Percentiles rank a stretch among this genome's conserved stretches.
Conservation (phyloP, 1,140 invertebrate genomes). For the Kradibia gibbosae region DNA sequence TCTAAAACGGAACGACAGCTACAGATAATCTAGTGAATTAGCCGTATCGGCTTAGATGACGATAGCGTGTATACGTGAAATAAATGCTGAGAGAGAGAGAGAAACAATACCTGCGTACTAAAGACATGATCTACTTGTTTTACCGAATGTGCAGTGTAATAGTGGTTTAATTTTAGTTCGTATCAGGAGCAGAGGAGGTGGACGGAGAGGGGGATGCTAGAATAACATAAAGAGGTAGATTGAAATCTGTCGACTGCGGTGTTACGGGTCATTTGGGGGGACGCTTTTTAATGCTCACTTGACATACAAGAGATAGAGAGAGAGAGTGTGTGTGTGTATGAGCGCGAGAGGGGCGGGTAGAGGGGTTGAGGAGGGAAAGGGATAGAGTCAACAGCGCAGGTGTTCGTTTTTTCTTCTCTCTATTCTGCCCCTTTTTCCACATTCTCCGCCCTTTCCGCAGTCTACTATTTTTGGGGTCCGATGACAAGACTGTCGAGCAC, state of each 20-base stretch:
- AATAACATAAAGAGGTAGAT: slow-evolving; percentile 49
- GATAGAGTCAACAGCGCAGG: slow-evolving; percentile 37
- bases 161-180: slow-evolving; percentile 45
- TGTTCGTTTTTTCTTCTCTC: slow-evolving; percentile 15
- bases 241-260: slow-evolving; percentile 36
- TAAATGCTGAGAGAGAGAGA: not conserved
- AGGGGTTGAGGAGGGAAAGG: not conserved
- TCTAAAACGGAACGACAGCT: not conserved
- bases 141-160: slow-evolving; percentile 42
- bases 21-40: slow-evolving; percentile 16
- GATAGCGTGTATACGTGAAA: no score
- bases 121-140: not conserved
- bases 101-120: not conserved
- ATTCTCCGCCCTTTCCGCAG: not conserved
- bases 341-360: not conserved
- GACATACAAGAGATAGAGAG: not conserved
- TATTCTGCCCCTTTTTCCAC: slow-evolving; percentile 31
- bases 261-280: slow-evolving; percentile 22
- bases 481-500: slow-evolving; percentile 32
- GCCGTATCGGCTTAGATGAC: not conserved
- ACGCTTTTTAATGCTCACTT: slow-evolving; percentile 50
- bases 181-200: not conserved
- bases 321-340: not conserved
- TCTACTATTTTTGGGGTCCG: slow-evolving; percentile 42
- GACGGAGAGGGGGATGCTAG: slow-evolving; percentile 20